Evolutionary conservation across 2,888 invertebrate species (phyloP).

Genomic region (Syrphus vitripennis): DNA sequence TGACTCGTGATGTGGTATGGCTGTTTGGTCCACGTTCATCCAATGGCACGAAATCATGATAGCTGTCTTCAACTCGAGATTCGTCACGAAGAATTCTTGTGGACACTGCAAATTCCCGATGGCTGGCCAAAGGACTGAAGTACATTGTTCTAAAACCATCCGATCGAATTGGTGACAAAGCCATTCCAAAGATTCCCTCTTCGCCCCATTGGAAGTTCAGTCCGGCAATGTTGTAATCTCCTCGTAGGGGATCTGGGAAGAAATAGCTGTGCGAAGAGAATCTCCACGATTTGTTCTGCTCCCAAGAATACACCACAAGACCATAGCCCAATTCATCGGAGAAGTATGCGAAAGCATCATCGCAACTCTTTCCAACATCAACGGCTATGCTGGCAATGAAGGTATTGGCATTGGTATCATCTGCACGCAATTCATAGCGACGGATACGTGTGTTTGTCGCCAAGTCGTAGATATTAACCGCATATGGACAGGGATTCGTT

Average conservation of each 20-base stretch:
- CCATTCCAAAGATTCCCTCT: conserved; percentile 91
- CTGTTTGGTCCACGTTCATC: conserved; percentile 86
- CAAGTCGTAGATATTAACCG: conserved; percentile 89
- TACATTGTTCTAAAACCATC: conserved; percentile 88
- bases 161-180: conserved; percentile 85
- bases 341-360: conserved; percentile 90
- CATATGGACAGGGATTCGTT: conserved; percentile 90
- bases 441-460: conserved; percentile 87
- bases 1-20: conserved; percentile 88
- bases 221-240: conserved; percentile 90
- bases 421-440: conserved; percentile 86
- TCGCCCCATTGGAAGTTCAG: conserved; percentile 93
- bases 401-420: conserved; percentile 89
- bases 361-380: conserved; percentile 88
- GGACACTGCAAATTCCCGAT: conserved; percentile 90
- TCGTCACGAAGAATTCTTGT: conserved; percentile 88
- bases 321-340: conserved; percentile 93
- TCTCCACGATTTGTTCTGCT: conserved; percentile 89
- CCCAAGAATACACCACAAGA: conserved; percentile 89
- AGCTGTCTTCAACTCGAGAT: conserved; percentile 85
- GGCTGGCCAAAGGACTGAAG: conserved; percentile 90
- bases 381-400: conserved; percentile 94
- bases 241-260: conserved; percentile 90
- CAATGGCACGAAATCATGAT: conserved; percentile 85
- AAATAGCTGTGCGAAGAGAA: conserved; percentile 89